Conservation (phyloP, 92 coral and sea anemone species). For the Bergia sp. region DNA sequence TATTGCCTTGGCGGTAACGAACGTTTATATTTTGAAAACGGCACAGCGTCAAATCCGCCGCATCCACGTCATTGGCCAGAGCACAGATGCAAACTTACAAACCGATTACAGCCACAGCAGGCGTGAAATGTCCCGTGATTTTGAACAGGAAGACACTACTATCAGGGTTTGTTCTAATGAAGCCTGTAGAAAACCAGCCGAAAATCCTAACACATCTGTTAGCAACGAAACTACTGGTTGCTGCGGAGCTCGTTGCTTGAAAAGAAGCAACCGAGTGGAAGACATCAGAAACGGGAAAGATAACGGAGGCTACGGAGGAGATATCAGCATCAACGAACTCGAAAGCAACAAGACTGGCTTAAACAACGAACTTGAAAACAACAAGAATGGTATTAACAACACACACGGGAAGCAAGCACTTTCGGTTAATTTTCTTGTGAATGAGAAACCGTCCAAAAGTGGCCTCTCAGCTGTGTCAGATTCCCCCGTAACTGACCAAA, state of each 20-base stretch:
- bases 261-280: background rate
- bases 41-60: constrained; percentile 81
- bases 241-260: constrained; percentile 7
- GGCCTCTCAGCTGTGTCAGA: constrained; percentile 9
- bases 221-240: background rate
- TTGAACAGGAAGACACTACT: background rate
- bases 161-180: background rate
- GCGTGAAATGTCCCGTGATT: background rate
- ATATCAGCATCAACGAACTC: background rate
- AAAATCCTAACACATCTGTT: background rate
- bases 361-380: background rate
- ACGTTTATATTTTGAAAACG: constrained; percentile 78
- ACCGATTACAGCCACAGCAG: constrained; percentile 44
- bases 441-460: background rate
- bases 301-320: background rate
- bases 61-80: constrained; percentile 60
- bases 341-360: background rate
- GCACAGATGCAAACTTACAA: constrained; percentile 31
- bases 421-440: background rate
- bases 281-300: background rate
- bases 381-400: background rate
- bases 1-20: constrained; percentile 71
- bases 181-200: background rate
- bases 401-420: background rate
- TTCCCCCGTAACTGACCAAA: constrained; percentile 9